These are phyloP conservation scores for Eupithecia tripunctaria DNA, from an alignment of 2,888 invertebrate genomes.

Conservation along the genomic window DNA sequence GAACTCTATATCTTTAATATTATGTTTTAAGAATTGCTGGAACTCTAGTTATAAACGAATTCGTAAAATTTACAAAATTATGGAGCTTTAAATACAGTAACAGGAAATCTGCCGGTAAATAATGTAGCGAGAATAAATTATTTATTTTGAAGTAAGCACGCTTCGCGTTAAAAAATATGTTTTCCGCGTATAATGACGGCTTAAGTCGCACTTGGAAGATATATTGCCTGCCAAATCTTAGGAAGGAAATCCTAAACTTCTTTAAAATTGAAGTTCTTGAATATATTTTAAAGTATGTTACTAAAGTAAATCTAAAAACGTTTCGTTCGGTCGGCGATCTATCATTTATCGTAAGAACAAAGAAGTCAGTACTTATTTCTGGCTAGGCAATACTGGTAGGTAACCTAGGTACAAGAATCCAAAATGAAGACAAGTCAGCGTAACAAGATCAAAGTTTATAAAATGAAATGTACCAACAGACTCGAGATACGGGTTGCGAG, in stretches of 20 bases:
- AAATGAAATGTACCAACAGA: slow-evolving; percentile 35
- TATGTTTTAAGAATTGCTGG: not conserved
- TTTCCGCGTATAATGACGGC: slow-evolving; percentile 9
- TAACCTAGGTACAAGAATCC: not conserved
- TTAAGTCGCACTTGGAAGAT: slow-evolving; percentile 9
- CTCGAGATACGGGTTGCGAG: slow-evolving; percentile 32
- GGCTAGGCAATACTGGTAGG: not conserved
- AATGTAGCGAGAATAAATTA: slow-evolving; percentile 28
- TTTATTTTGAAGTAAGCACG: slow-evolving; percentile 19
- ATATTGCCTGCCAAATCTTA: slow-evolving; percentile 13
- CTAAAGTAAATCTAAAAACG: not conserved
- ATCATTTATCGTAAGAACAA: not conserved
- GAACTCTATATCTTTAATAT: not conserved
- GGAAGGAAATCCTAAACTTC: slow-evolving; percentile 4
- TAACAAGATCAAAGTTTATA: slow-evolving; percentile 37
- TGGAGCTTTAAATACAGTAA: slow-evolving; percentile 26
- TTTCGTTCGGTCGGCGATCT: not conserved
- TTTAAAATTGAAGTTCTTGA: not conserved
- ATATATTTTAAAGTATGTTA: not conserved
- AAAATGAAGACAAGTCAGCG: not conserved
- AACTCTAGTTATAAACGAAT: not conserved
- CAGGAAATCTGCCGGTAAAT: slow-evolving; percentile 31
- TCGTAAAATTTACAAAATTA: slow-evolving; percentile 24
- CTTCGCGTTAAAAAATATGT: slow-evolving; percentile 16
- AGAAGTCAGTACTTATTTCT: not conserved